phyloP scores from a whole-genome alignment of 1,140 invertebrate genomes.

The Chlorops oryzae region DNA sequence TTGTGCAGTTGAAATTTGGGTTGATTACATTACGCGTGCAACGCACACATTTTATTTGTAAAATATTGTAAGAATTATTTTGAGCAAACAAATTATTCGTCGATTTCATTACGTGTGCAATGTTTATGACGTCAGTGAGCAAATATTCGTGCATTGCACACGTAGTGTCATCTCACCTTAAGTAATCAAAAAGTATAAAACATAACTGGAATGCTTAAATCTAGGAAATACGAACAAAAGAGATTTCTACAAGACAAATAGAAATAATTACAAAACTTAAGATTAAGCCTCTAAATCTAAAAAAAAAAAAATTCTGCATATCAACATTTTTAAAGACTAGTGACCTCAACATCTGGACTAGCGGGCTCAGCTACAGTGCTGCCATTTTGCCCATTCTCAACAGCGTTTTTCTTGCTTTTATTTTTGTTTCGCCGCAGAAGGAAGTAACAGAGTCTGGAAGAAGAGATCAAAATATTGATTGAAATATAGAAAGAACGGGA shows the following conservation, averaged over 20 bases:
- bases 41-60: too few species aligned
- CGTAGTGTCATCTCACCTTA: background rate
- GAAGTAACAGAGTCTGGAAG: conserved; percentile 29
- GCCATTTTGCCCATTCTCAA: conserved; percentile 26
- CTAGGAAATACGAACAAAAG: background rate
- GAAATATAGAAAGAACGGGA: background rate
- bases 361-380: conserved; percentile 18
- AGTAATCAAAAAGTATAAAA: background rate
- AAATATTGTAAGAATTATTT: too few species aligned
- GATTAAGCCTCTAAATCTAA: background rate
- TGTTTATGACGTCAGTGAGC: too few species aligned
- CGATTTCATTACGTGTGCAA: too few species aligned
- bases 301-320: background rate
- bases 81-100: too few species aligned
- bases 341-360: conserved; percentile 35
- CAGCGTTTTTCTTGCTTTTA: conserved; percentile 16
- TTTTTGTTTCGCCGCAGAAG: conserved; percentile 27
- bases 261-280: conserved; percentile 21
- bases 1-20: too few species aligned
- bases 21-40: too few species aligned
- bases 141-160: too few species aligned
- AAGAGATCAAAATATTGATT: background rate
- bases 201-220: background rate
- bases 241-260: conserved; percentile 10
- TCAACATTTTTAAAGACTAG: conserved; percentile 31